Conservation (phyloP, 2,113 vertebrate species). For the Peromyscus polionotus region DNA sequence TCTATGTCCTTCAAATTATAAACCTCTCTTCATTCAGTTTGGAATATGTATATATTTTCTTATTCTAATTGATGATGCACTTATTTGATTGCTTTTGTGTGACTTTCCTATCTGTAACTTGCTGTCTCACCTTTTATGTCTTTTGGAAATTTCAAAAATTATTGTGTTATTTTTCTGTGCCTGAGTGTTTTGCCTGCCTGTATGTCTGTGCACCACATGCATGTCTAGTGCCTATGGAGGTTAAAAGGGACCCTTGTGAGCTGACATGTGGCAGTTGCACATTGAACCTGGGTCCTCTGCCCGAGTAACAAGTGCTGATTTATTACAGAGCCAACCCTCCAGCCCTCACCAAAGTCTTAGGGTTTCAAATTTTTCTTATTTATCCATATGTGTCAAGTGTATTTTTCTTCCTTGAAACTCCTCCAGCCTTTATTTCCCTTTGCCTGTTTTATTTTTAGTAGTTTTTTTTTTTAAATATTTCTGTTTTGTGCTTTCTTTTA, state of each 20-base stretch:
- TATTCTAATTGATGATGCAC: background rate
- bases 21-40: background rate
- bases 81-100: constrained; percentile 13
- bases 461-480: background rate
- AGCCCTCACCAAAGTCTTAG: background rate
- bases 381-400: background rate
- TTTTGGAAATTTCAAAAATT: background rate
- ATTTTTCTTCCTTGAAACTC: background rate
- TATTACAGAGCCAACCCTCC: too few relatives aligned
- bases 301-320: background rate
- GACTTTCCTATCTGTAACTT: background rate
- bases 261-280: fast-evolving
- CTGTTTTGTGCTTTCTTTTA: background rate
- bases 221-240: too few relatives aligned
- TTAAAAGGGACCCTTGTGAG: background rate
- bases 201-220: background rate
- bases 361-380: background rate
- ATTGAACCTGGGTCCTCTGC: background rate
- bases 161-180: background rate
- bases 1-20: background rate
- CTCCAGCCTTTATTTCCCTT: background rate
- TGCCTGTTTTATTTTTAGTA: background rate
- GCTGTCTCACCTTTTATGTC: background rate
- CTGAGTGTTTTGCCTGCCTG: background rate
- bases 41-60: background rate